Conservation (phyloP, 2,113 vertebrate species). For the Microtus montanus region DNA sequence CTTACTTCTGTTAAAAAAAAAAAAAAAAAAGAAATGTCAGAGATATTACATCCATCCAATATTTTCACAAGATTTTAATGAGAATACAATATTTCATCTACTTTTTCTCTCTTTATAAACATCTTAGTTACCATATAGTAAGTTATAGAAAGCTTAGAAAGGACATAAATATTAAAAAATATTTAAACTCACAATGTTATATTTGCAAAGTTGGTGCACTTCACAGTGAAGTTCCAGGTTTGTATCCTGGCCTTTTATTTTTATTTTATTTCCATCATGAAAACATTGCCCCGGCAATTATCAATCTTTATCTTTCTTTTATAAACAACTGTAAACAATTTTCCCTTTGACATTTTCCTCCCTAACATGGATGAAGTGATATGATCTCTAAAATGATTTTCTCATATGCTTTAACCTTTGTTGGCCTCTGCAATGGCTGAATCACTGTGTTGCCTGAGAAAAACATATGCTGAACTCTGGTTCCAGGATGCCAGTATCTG, state of each 20-base stretch:
- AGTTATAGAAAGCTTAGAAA: background rate
- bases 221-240: background rate
- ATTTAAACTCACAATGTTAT: background rate
- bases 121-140: background rate
- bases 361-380: background rate
- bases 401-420: background rate
- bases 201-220: background rate
- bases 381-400: background rate
- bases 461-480: background rate
- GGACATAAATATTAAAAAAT: background rate
- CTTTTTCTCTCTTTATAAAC: background rate
- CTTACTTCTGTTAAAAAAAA: too few relatives aligned
- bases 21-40: too few relatives aligned
- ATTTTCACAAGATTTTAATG: background rate
- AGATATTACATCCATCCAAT: background rate
- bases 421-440: background rate
- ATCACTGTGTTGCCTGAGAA: background rate
- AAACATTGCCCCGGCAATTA: background rate
- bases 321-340: background rate
- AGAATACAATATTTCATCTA: background rate
- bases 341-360: background rate
- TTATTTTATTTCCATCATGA: background rate
- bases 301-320: background rate
- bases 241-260: background rate
- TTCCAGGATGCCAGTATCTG: fast-evolving